These are phyloP conservation scores for Brachionus plicatilis DNA, from an alignment of 1,140 invertebrate genomes.

Conservation along the genomic window DNA sequence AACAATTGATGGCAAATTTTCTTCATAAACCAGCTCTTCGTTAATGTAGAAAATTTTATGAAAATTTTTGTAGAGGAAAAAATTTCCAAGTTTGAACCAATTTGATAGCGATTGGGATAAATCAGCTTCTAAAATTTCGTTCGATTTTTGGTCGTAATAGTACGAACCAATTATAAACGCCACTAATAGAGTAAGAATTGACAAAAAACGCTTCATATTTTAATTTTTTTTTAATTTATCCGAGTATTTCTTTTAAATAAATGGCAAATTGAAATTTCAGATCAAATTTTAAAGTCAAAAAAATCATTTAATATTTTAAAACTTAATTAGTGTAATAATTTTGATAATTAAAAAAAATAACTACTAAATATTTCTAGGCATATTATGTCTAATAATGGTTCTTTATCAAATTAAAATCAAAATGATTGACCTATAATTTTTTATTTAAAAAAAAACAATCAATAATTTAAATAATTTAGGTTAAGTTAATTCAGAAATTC, in stretches of 20 bases:
- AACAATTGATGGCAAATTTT: conserved; percentile 43
- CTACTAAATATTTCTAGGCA: too few species aligned
- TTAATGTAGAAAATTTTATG: conserved; percentile 26
- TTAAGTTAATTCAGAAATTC: too few species aligned
- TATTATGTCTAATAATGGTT: too few species aligned
- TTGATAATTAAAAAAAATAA: too few species aligned
- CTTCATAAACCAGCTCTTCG: not conserved
- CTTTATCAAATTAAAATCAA: too few species aligned
- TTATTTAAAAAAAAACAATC: too few species aligned
- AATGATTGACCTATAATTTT: too few species aligned
- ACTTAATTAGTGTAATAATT: too few species aligned
- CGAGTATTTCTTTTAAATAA: not conserved
- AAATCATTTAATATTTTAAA: too few species aligned
- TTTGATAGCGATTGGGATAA: not conserved
- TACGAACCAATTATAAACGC: not conserved
- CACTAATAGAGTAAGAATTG: not conserved
- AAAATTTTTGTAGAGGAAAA: not conserved
- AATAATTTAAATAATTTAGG: too few species aligned
- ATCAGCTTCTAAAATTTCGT: not conserved
- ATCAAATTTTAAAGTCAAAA: too few species aligned
- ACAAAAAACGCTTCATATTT: not conserved
- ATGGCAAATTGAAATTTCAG: too few species aligned
- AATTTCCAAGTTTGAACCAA: conserved; percentile 7
- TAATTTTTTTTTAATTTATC: not conserved
- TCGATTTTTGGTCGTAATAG: not conserved